Evolutionary conservation across 2,888 invertebrate species (phyloP), one percentile per base, ranked within the genome.

Genomic region (Drosophila ezoana): DNA sequence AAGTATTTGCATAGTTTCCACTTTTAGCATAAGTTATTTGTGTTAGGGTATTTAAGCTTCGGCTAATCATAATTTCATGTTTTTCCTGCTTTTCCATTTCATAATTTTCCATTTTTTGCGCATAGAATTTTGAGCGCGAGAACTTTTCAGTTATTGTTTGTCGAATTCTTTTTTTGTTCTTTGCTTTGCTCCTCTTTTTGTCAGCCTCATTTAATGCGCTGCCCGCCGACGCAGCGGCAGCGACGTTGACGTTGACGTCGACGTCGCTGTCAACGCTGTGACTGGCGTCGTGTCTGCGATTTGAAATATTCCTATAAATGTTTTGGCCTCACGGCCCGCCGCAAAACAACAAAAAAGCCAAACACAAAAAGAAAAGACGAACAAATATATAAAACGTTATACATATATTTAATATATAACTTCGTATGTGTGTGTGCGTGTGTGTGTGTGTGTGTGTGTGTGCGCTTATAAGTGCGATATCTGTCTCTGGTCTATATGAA

Each of bases 241-340:
- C 82, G 59, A 58, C 64, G 62, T 32, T 20, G 9, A 4, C 53
- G 40, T 23, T 32, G 13, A 20, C 58, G 74, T 54, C 49, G 33
- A 9, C 43, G 60, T 28, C 63, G 45, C 9, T 14, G 45, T 32
- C 56, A 14, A 11, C 28, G 43, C 32, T 33, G 41, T 11, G 14
- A n/a, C 35, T 32, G 49, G 38, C 58, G 38, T 28, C 38, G 49
- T 44, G 47, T 51, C 87, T 85, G 88, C 80, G 65, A 85, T 87
- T 86, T 75, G 61, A 84, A 88, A 88, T 71, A 84, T 88, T 86
- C 83, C 61, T 83, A 88, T 85, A 79, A 85, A 83, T 83, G 86
- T 79, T 85, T 87, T 82, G 88, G 86, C 82, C 80, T 76, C 73
- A 81, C 72, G 62, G 77, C 77, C 81, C 68, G 82, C 59, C 69